Evolutionary conservation across 2,113 vertebrate species (phyloP), one percentile per base, ranked within the genome.

Genomic region (Nyctereutes procyonoides): DNA sequence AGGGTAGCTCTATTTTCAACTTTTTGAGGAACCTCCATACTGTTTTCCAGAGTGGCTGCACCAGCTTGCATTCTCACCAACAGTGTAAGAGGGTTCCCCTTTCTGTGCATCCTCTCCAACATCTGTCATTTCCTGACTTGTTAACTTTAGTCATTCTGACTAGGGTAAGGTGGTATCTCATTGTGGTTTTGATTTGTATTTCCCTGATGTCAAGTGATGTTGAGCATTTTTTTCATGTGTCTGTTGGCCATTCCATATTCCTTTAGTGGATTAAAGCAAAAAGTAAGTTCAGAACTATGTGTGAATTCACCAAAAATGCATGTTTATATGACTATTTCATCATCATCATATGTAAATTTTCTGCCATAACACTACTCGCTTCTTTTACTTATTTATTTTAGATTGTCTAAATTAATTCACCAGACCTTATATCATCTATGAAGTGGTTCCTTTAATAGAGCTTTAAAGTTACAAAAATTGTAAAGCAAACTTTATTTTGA

Each of bases 361-460:
- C 69, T 84, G 56, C 9, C 48, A 71, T 20, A 88, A 81, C 22
- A 14, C 17, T 79, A 32, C 51, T 56, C 17, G 35, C n/a, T 67
- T 80, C 3, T 53, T 77, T 90, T 26, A 30, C 26, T 88, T 43
- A 90, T 73, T 79, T 84, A 67, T 90, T 86, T 93, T 86, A 88
- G 15, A 28, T 51, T 67, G 65, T 69, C 83, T 90, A 60, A 93
- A 93, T 71, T 62, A 87, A 92, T 10, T 53, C 56, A 74, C 4
- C n/a, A 73, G 24, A 69, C 13, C 48, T 85, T 35, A 62, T 4
- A 32, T 35, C 17, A 53, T 88, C 14, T 90, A 51, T 76, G 69
- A 90, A 80, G 65, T 62, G 3, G 3, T 67, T 80, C 22, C 26
- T 83, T 96, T 92, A 85, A 80, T 35, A 79, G 55, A 58, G 16